Evolutionary conservation across 2,797 vertebrate species (phyloP).

Genomic region (Alauda arvensis): DNA sequence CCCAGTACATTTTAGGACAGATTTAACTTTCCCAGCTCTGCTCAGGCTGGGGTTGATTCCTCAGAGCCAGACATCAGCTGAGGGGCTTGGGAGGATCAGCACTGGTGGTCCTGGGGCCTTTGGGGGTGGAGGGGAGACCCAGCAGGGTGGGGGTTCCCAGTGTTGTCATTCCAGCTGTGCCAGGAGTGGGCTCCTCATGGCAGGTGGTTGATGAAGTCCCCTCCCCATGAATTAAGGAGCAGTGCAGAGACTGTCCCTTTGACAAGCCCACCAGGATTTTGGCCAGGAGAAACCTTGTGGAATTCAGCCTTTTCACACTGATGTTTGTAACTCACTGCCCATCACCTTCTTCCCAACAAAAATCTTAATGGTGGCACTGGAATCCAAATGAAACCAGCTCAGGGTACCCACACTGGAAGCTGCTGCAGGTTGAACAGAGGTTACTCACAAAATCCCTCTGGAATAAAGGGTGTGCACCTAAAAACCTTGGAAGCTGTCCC

Average conservation of each 20-base stretch:
- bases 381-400: neutral
- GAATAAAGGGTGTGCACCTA: neutral
- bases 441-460: neutral
- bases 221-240: neutral
- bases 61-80: neutral
- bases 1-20: neutral
- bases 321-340: neutral
- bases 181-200: neutral
- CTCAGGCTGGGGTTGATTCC: neutral
- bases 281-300: neutral
- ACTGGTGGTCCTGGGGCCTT: neutral
- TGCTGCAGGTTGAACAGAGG: neutral
- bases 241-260: neutral
- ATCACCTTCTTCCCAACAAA: neutral
- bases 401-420: neutral
- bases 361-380: neutral
- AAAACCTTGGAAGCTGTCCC: neutral
- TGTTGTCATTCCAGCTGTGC: neutral
- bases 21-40: neutral
- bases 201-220: neutral
- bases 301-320: neutral
- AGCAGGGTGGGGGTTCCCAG: neutral
- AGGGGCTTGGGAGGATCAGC: neutral
- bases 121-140: neutral
- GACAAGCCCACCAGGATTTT: neutral